A percentile compares a stretch with the other conserved stretches of the same genome.
Conservation (phyloP, 1,140 invertebrate genomes). For the Saccostrea echinata region DNA sequence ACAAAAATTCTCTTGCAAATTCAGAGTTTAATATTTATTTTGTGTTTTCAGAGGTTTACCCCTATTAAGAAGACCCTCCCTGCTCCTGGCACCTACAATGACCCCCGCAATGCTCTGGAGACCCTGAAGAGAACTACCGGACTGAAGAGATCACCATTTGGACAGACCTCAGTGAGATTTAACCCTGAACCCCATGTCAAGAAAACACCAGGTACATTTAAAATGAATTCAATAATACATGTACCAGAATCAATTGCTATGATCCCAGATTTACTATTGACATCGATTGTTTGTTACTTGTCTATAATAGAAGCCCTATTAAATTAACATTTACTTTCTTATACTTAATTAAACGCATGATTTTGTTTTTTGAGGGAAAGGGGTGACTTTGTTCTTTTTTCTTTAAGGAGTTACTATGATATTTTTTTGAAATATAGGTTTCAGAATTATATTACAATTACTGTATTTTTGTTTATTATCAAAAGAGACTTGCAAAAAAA, state of each 20-base stretch:
- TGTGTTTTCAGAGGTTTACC: conserved; percentile 72
- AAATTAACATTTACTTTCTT: too few species aligned
- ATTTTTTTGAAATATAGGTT: too few species aligned
- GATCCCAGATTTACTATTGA: too few species aligned
- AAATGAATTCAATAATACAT: background rate
- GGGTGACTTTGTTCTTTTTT: too few species aligned
- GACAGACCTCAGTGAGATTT: conserved; percentile 78
- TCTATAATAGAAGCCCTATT: too few species aligned
- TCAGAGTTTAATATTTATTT: background rate
- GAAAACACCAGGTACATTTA: conserved; percentile 68
- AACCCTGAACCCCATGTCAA: conserved; percentile 59
- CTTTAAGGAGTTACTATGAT: too few species aligned
- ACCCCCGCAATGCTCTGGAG: conserved; percentile 77
- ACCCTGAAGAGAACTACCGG: conserved; percentile 73
- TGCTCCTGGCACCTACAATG: conserved; percentile 78
- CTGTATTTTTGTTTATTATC: too few species aligned
- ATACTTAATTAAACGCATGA: too few species aligned
- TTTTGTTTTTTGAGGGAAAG: too few species aligned
- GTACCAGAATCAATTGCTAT: background rate
- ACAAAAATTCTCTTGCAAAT: background rate
- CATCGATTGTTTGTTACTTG: too few species aligned
- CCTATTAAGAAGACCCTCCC: conserved; percentile 67
- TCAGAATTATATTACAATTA: too few species aligned
- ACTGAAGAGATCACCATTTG: conserved; percentile 79
- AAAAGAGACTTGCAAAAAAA: too few species aligned